phyloP scores from a whole-genome alignment of 2,888 invertebrate species.

The Hanleya hanleyi region DNA sequence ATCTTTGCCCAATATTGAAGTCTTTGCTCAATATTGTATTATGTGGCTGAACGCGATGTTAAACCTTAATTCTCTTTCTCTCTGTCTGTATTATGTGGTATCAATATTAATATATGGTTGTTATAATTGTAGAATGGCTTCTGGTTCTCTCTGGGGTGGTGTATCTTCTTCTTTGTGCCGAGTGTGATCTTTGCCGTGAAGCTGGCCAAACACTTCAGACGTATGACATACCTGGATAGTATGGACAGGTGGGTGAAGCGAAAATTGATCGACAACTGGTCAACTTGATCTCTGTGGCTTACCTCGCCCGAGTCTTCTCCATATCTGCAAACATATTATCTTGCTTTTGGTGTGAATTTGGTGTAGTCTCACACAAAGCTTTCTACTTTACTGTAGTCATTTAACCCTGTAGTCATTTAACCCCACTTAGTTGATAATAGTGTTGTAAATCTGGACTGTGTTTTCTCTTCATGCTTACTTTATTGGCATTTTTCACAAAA shows the following conservation, averaged over 20 bases:
- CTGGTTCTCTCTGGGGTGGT: conserved; percentile 91
- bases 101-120: neutral
- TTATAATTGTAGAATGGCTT: conserved; percentile 84
- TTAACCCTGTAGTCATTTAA: no score
- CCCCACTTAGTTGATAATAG: no score
- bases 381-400: no score
- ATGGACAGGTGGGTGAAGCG: neutral
- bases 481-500: no score
- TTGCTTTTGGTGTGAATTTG: no score
- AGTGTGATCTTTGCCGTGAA: conserved; percentile 85
- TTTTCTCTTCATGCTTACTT: no score
- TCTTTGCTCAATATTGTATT: neutral
- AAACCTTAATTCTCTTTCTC: no score
- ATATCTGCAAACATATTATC: no score
- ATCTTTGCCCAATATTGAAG: neutral
- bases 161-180: conserved; percentile 86
- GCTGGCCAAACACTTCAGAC: conserved; percentile 77
- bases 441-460: no score
- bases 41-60: neutral
- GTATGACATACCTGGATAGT: conserved; percentile 23
- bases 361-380: no score
- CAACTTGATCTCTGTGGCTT: neutral
- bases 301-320: neutral
- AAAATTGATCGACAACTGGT: no score
- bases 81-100: neutral